A percentile compares a stretch with the other conserved stretches of the same genome.
phyloP scores from a whole-genome alignment of 2,797 vertebrate species.

The Pterois miles region DNA sequence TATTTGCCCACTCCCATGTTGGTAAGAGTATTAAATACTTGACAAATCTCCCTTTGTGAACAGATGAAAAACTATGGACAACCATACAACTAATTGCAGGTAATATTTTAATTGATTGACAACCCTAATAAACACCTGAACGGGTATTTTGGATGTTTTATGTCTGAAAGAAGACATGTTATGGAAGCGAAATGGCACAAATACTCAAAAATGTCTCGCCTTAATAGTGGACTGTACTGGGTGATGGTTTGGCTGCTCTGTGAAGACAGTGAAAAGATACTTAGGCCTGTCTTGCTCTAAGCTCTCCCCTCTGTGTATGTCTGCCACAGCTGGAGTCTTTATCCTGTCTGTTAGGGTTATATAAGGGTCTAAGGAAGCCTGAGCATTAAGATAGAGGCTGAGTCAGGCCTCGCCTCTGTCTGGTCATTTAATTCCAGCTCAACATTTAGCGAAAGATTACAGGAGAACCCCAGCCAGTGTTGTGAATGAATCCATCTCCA shows the following conservation, averaged over 20 bases:
- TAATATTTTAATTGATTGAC: no score
- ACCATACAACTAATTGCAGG: no score
- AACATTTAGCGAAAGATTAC: conserved; percentile 63
- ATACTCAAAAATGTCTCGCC: background rate
- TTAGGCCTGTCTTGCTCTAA: conserved; percentile 37
- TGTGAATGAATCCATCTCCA: conserved; percentile 40
- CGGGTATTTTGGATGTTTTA: no score
- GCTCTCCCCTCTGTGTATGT: conserved; percentile 33
- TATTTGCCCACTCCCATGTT: no score
- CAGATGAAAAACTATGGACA: no score
- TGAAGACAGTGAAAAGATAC: conserved; percentile 44
- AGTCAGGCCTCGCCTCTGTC: conserved; percentile 59
- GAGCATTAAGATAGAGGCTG: conserved; percentile 65
- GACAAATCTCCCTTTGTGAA: no score
- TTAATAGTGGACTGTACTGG: background rate
- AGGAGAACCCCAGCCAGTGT: conserved; percentile 27
- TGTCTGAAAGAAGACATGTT: background rate
- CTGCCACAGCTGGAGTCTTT: conserved; percentile 59
- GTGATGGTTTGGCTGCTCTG: conserved; percentile 8
- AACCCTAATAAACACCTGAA: no score
- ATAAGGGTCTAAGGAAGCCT: conserved; percentile 59
- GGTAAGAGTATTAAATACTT: no score
- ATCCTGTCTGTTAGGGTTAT: conserved; percentile 66
- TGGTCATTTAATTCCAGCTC: conserved; percentile 67
- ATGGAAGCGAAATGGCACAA: background rate